phyloP scores from a whole-genome alignment of 1,140 invertebrate genomes.

The Drosophila neocordata region DNA sequence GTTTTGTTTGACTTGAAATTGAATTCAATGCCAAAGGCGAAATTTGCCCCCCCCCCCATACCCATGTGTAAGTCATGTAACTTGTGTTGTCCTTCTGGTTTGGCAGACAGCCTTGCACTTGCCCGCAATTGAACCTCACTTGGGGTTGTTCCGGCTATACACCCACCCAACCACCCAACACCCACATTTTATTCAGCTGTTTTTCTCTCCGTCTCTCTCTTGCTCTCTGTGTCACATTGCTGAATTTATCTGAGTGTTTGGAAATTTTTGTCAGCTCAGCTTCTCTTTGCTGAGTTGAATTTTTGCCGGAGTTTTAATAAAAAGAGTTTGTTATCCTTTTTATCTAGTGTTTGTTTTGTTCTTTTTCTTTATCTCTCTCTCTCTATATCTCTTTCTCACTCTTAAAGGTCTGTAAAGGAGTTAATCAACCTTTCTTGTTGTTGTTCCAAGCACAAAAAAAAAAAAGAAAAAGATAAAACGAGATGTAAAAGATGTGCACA shows the following conservation, averaged over 20 bases:
- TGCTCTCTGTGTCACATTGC: constrained; percentile 13
- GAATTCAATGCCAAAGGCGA: constrained; percentile 25
- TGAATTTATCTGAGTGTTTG: constrained; percentile 65
- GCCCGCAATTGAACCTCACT: constrained; percentile 65
- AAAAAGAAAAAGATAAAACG: not conserved
- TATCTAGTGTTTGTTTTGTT: constrained; percentile 39
- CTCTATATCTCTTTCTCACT: too few relatives aligned
- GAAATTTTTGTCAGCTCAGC: not conserved
- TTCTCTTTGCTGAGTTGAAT: constrained; percentile 9
- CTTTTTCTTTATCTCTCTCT: constrained; percentile 41
- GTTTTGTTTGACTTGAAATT: constrained; percentile 37
- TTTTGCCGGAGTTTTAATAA: not conserved
- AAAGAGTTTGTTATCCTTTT: constrained; percentile 25
- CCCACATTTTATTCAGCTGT: constrained; percentile 41
- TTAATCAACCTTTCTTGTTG: constrained; percentile 65
- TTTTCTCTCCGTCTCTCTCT: not conserved
- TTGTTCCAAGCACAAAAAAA: not conserved
- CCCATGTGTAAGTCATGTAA: constrained; percentile 38
- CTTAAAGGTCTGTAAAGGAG: too few relatives aligned
- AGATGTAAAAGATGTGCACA: constrained; percentile 32
- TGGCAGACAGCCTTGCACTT: constrained; percentile 58
- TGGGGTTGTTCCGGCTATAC: constrained; percentile 57
- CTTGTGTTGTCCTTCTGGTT: constrained; percentile 26
- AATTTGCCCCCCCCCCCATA: not conserved
- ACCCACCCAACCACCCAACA: constrained; percentile 5